These are phyloP conservation scores for Eidolon helvum DNA, from an alignment of 2,113 vertebrate genomes.

Conservation along the genomic window DNA sequence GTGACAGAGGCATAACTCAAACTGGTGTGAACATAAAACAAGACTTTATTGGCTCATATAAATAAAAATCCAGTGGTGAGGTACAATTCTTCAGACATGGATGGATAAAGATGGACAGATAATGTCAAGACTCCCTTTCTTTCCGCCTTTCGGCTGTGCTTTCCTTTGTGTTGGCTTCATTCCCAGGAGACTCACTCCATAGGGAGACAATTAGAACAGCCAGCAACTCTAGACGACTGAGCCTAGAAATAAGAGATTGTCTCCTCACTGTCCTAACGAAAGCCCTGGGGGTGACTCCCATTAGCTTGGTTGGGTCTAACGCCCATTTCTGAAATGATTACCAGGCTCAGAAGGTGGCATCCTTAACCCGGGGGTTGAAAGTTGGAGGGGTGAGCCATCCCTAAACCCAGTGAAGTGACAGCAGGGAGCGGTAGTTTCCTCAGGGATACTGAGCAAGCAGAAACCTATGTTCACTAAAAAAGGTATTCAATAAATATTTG, in stretches of 20 bases:
- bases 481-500: not conserved
- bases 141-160: not conserved
- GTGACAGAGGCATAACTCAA: not conserved
- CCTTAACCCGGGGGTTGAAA: not conserved
- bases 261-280: constrained; percentile 44
- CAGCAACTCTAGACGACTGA: not conserved
- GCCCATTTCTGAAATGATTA: constrained; percentile 44
- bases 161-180: constrained; percentile 8
- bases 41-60: not conserved
- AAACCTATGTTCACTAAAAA: not conserved
- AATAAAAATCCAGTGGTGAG: not conserved
- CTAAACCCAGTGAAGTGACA: not conserved
- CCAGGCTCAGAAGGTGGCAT: not conserved
- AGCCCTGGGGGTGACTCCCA: constrained; percentile 1
- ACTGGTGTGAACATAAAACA: not conserved
- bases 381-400: not conserved
- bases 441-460: not conserved
- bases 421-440: not conserved
- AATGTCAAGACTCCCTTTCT: not conserved
- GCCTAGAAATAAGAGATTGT: constrained; percentile 48
- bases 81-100: not conserved
- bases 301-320: constrained; percentile 54
- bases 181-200: constrained; percentile 21
- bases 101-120: not conserved
- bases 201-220: constrained; percentile 55